A percentile compares a stretch with the other conserved stretches of the same genome.
phyloP scores from a whole-genome alignment of 2,888 invertebrate genomes.

The Phorcus lineatus region DNA sequence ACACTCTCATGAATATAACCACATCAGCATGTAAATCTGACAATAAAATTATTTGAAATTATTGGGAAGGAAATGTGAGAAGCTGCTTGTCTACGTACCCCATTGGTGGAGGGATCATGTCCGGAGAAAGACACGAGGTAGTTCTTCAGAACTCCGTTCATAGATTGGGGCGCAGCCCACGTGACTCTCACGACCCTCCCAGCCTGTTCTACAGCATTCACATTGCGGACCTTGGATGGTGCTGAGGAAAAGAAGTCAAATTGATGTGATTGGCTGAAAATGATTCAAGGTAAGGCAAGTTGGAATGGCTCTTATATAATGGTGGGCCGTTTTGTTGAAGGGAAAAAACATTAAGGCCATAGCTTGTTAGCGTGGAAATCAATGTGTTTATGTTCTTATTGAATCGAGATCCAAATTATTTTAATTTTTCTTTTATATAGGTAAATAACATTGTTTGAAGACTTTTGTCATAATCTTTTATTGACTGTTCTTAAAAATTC shows the following conservation, averaged over 20 bases:
- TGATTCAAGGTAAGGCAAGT: background rate
- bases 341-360: too few relatives aligned
- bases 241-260: conserved; percentile 42
- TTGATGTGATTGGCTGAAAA: background rate
- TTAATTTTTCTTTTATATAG: too few relatives aligned
- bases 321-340: too few relatives aligned
- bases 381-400: too few relatives aligned
- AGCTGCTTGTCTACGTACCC: background rate
- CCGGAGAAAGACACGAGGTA: conserved; percentile 49
- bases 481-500: too few relatives aligned
- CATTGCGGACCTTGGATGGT: conserved; percentile 48
- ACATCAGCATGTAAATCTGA: too few relatives aligned
- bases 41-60: too few relatives aligned
- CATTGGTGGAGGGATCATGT: conserved; percentile 2
- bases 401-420: too few relatives aligned
- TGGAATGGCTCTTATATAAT: background rate
- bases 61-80: too few relatives aligned
- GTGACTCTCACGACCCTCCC: conserved; percentile 47
- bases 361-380: too few relatives aligned
- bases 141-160: conserved; percentile 52
- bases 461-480: too few relatives aligned
- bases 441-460: too few relatives aligned
- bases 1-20: background rate
- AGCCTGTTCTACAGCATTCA: conserved; percentile 45
- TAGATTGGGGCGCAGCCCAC: conserved; percentile 52